Percentiles rank a stretch among this genome's conserved stretches.
phyloP scores from a whole-genome alignment of 30 jellyfish, hydroid and myxozoan genomes.

The Chironex yamaguchii region DNA sequence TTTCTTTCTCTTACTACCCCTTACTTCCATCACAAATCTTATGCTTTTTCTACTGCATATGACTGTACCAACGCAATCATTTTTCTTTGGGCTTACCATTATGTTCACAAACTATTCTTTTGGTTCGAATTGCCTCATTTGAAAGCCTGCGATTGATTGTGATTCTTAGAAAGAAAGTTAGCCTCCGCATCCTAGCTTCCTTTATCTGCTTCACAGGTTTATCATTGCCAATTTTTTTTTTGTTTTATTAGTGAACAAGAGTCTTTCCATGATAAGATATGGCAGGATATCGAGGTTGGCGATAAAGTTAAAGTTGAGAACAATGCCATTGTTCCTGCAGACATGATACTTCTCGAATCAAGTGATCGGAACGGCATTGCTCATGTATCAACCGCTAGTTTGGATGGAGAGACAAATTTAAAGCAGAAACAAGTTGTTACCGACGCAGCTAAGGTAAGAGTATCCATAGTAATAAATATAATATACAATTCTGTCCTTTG shows the following conservation, averaged over 20 bases:
- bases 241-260: constrained; percentile 50
- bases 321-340: constrained; percentile 92
- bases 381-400: constrained; percentile 95
- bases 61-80: too few species aligned
- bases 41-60: too few species aligned
- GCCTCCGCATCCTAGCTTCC: too few species aligned
- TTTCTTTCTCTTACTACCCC: too few species aligned
- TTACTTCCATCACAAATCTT: too few species aligned
- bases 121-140: too few species aligned
- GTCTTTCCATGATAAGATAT: constrained; percentile 51
- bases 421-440: constrained; percentile 87
- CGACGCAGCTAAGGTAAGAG: not conserved
- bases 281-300: constrained; percentile 87
- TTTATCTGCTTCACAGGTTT: not conserved
- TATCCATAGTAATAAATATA: too few species aligned
- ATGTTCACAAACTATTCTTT: too few species aligned
- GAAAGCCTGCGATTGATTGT: too few species aligned
- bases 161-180: too few species aligned
- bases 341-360: constrained; percentile 77
- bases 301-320: constrained; percentile 75
- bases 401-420: constrained; percentile 96
- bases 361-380: constrained; percentile 87
- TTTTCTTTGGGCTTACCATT: too few species aligned
- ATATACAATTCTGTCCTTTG: too few species aligned
- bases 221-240: not conserved